Percentiles rank a stretch among this genome's conserved stretches.
phyloP scores from a whole-genome alignment of 2,888 invertebrate species.

The Argynnis bischoffii region DNA sequence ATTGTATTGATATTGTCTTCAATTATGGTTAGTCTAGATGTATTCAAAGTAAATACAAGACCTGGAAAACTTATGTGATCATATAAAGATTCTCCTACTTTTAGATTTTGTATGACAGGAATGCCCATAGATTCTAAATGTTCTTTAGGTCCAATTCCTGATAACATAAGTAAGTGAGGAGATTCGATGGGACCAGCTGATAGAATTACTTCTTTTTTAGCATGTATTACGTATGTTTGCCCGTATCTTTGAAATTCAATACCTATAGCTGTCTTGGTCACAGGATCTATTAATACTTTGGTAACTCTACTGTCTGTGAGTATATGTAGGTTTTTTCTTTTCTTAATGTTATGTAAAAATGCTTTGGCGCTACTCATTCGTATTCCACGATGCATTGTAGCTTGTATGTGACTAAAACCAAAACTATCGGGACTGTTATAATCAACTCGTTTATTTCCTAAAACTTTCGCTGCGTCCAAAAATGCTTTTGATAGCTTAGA shows the following conservation, averaged over 20 bases:
- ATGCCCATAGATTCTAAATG: constrained; percentile 83
- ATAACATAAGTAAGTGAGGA: constrained; percentile 88
- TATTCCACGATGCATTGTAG: constrained; percentile 74
- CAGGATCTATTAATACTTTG: constrained; percentile 82
- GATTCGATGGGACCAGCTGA: constrained; percentile 91
- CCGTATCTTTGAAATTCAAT: constrained; percentile 65
- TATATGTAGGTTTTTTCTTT: constrained; percentile 82
- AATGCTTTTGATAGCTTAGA: constrained; percentile 84
- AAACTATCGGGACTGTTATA: constrained; percentile 86
- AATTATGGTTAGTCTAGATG: constrained; percentile 60
- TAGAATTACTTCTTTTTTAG: constrained; percentile 81
- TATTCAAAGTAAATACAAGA: constrained; percentile 78
- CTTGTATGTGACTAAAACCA: constrained; percentile 79
- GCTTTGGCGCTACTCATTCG: constrained; percentile 82
- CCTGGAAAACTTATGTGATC: constrained; percentile 86
- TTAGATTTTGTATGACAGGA: constrained; percentile 82
- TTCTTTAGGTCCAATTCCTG: constrained; percentile 84
- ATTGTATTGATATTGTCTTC: constrained; percentile 57
- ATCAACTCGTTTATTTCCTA: constrained; percentile 85
- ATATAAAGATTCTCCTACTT: constrained; percentile 85
- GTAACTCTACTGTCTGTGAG: constrained; percentile 79
- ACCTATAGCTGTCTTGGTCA: constrained; percentile 69
- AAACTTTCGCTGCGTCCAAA: constrained; percentile 83
- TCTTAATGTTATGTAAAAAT: constrained; percentile 78
- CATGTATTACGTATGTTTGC: constrained; percentile 69